Percentiles rank a stretch among this genome's conserved stretches.
These are phyloP conservation scores for Epizoanthus stellaris DNA, from an alignment of 92 coral and sea anemone genomes.

Conservation along the genomic window DNA sequence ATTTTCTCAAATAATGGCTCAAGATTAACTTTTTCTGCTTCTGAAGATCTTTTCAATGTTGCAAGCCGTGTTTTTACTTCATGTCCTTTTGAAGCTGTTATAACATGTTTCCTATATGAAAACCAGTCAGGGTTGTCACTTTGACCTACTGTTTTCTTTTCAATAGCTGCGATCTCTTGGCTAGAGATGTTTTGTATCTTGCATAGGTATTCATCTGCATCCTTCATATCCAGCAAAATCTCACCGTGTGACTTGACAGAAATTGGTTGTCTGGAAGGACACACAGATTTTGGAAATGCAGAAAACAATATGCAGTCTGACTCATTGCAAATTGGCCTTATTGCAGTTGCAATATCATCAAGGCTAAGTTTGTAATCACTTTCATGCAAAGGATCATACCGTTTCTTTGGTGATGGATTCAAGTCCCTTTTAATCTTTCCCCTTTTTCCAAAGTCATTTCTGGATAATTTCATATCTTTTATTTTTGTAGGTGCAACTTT, in stretches of 20 bases:
- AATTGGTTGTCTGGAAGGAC: constrained; percentile 36
- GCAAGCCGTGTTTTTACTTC: constrained; percentile 52
- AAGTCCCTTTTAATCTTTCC: constrained; percentile 50
- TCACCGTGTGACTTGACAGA: constrained; percentile 42
- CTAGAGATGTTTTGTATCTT: constrained; percentile 46
- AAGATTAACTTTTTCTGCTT: constrained; percentile 48
- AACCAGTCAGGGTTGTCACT: constrained; percentile 55
- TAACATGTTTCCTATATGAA: constrained; percentile 57
- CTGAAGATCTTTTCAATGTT: constrained; percentile 53
- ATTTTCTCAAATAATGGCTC: constrained; percentile 48
- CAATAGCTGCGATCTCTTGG: constrained; percentile 47
- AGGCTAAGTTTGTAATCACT: constrained; percentile 47
- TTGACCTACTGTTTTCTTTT: constrained; percentile 50
- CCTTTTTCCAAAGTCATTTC: constrained; percentile 58
- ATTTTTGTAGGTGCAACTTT: constrained; percentile 47
- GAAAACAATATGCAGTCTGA: constrained; percentile 55
- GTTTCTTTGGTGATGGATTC: constrained; percentile 53
- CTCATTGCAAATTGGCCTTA: constrained; percentile 37
- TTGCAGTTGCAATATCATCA: constrained; percentile 54
- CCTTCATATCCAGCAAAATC: constrained; percentile 50
- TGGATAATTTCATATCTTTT: constrained; percentile 45
- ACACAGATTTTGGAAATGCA: constrained; percentile 48
- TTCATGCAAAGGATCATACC: constrained; percentile 48
- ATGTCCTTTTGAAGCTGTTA: constrained; percentile 56
- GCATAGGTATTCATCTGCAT: constrained; percentile 39